These are phyloP conservation scores for Campylomormyrus tamandua DNA, from an alignment of 2,113 vertebrate genomes.

Conservation along the genomic window DNA sequence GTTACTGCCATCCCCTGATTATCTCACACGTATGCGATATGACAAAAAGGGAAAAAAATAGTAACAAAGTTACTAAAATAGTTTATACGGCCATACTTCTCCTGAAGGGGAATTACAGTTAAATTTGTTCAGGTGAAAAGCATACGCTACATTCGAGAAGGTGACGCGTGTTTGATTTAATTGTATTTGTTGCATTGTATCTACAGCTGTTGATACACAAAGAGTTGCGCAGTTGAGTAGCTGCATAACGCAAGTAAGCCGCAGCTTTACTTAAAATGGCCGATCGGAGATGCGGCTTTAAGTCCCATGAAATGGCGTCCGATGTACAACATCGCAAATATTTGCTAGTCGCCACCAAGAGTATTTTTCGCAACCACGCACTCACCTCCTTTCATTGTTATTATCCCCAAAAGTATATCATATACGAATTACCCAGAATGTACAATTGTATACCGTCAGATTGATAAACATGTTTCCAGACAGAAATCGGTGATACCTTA, in stretches of 20 bases:
- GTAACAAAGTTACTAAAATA: neutral
- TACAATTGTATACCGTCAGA: neutral
- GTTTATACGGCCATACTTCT: neutral
- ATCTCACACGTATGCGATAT: neutral
- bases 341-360: neutral
- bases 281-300: neutral
- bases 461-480: neutral
- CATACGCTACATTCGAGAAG: neutral
- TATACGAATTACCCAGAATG: neutral
- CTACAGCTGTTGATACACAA: neutral
- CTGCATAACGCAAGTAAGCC: neutral
- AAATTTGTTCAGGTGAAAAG: neutral
- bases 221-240: neutral
- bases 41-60: neutral
- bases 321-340: neutral
- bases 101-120: neutral
- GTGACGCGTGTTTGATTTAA: neutral
- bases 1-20: neutral
- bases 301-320: constrained; percentile 14
- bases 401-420: neutral
- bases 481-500: neutral
- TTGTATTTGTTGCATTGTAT: neutral
- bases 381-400: neutral
- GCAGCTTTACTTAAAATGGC: constrained; percentile 7
- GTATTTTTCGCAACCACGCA: neutral